Conservation (phyloP, 2,888 invertebrate genomes). For the Platycheirus albimanus region DNA sequence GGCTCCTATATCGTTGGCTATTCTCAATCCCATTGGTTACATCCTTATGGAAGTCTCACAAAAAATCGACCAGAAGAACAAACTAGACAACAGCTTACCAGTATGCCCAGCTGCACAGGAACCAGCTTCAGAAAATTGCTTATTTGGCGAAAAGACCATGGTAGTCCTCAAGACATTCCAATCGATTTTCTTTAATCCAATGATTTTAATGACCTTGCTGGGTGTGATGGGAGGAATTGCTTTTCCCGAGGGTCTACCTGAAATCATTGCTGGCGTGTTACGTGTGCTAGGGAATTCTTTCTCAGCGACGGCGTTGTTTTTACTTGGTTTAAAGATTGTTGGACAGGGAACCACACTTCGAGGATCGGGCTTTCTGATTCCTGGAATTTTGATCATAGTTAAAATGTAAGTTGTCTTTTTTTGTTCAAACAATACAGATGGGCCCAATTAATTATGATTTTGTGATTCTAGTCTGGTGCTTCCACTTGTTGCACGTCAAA, state of each 20-base stretch:
- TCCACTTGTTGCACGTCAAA: slow-evolving; percentile 93
- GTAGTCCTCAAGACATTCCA: slow-evolving; percentile 84
- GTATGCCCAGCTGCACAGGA: slow-evolving; percentile 80
- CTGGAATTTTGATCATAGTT: slow-evolving; percentile 93
- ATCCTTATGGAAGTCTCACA: slow-evolving; percentile 91
- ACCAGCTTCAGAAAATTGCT: slow-evolving; percentile 77
- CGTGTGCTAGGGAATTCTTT: slow-evolving; percentile 94
- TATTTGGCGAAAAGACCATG: slow-evolving; percentile 78
- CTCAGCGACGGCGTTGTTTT: slow-evolving; percentile 94
- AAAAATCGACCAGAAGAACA: slow-evolving; percentile 81
- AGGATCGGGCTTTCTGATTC: slow-evolving; percentile 91
- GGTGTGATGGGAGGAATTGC: slow-evolving; percentile 93
- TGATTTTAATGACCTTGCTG: slow-evolving; percentile 95
- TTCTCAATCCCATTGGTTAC: slow-evolving; percentile 96
- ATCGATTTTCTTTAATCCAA: slow-evolving; percentile 93
- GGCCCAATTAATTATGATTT: background rate
- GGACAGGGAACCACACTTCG: slow-evolving; percentile 92
- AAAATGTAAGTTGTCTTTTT: slow-evolving; percentile 87
- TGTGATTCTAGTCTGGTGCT: slow-evolving; percentile 86
- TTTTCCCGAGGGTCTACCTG: slow-evolving; percentile 91
- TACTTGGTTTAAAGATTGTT: slow-evolving; percentile 95
- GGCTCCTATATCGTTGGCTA: slow-evolving; percentile 96
- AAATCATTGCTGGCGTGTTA: slow-evolving; percentile 89
- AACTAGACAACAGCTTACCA: slow-evolving; percentile 77
- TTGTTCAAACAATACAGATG: slow-evolving; percentile 14